These are phyloP conservation scores for Chesias legatella DNA, from an alignment of 2,888 invertebrate species.

Conservation along the genomic window DNA sequence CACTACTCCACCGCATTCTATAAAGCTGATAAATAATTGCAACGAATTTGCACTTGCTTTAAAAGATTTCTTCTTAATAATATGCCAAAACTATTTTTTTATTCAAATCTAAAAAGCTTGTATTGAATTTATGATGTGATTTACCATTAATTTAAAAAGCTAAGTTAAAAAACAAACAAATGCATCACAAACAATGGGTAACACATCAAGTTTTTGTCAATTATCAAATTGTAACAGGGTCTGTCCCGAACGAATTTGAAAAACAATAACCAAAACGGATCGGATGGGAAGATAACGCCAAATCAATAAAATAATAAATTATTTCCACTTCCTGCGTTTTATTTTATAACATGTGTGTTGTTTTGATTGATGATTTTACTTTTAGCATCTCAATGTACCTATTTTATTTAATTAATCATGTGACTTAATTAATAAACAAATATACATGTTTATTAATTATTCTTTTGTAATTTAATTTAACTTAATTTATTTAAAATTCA, in stretches of 20 bases:
- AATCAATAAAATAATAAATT: constrained; percentile 78
- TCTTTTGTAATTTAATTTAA: too few relatives aligned
- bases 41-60: too few relatives aligned
- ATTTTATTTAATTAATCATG: constrained; percentile 8
- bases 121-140: too few relatives aligned
- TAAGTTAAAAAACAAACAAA: constrained; percentile 8
- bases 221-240: constrained; percentile 45
- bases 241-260: constrained; percentile 50
- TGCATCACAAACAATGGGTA: too few relatives aligned
- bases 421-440: constrained; percentile 17
- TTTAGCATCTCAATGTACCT: constrained; percentile 20
- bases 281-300: constrained; percentile 69
- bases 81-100: too few relatives aligned
- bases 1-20: too few relatives aligned
- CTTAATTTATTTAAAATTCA: too few relatives aligned
- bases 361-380: constrained; percentile 68
- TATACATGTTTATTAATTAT: too few relatives aligned
- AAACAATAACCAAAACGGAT: constrained; percentile 61
- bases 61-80: too few relatives aligned
- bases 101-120: too few relatives aligned
- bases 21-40: too few relatives aligned
- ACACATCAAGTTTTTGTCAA: constrained; percentile 31
- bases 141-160: too few relatives aligned
- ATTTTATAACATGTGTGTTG: constrained; percentile 69
- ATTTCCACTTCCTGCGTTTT: constrained; percentile 65